Percentiles rank a stretch among this genome's conserved stretches.
Evolutionary conservation across 1,140 invertebrate genomes (phyloP).

Genomic region (Aplysia californica): DNA sequence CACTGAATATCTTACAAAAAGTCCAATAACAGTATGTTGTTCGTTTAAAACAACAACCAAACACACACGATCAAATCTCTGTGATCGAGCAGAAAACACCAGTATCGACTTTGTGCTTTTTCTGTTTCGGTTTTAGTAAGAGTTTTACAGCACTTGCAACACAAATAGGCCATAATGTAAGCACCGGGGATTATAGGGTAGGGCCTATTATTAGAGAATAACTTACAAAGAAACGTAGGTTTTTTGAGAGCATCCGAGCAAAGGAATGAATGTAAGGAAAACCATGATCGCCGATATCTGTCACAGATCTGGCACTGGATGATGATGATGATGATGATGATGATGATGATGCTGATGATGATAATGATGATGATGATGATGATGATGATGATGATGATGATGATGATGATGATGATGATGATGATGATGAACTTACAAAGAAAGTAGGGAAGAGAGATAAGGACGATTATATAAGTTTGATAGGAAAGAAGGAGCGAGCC

Average conservation of each 20-base stretch:
- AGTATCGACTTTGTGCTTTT: neutral
- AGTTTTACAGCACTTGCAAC: too few species aligned
- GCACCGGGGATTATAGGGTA: neutral
- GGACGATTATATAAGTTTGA: too few species aligned
- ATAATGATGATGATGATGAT: conserved; percentile 25
- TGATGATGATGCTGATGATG: too few species aligned
- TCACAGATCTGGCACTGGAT: too few species aligned
- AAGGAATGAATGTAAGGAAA: too few species aligned
- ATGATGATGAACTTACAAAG: conserved; percentile 13
- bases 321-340: too few species aligned
- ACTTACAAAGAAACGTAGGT: too few species aligned
- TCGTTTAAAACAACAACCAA: neutral
- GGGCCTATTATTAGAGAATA: neutral
- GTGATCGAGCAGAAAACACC: neutral
- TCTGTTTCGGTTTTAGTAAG: neutral
- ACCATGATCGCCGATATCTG: too few species aligned
- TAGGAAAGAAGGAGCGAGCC: neutral
- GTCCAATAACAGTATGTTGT: neutral
- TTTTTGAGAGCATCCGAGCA: too few species aligned
- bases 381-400: conserved; percentile 15
- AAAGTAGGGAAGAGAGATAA: neutral
- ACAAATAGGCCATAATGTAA: too few species aligned
- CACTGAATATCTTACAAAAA: too few species aligned
- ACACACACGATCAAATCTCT: neutral
- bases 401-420: conserved; percentile 6